Base-by-base conservation (phyloP, 2,797 vertebrate species). In the Microchirus variegatus region DNA sequence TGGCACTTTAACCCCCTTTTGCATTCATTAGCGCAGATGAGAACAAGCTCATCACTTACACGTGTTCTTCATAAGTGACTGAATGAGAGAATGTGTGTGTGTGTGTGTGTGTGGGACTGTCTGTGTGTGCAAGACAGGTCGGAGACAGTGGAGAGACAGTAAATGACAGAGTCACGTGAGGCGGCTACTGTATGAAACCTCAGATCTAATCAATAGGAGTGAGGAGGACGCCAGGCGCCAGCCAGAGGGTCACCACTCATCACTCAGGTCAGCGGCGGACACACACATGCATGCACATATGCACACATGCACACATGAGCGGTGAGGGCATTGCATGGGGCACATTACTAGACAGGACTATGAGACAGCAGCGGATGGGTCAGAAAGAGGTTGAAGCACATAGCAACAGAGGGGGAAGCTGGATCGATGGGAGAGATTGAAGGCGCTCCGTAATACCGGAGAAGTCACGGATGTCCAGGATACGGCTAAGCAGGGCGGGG, bases 201-300 rank as follows among this genome's bases (percentile, higher is more conserved):
- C 91, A 92, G 89, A 91, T 89, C 87, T 90, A 92, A 92, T 92
- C 91, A 91, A 92, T 92, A 90, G 85, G 65, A 85, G 88, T 70
- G 85, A 90, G 86, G 88, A 92, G 89, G 87, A 90, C 79, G 86
- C 78, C 87, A 91, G 91, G 90, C 91, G 91, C 91, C 90, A 92
- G 88, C 87, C 87, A 82, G 84, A 87, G 90, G 90, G 89, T 91
- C 90, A 90, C 89, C 87, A 89, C 89, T 91, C 89, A 90, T 91
- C 89, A 91, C 85, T 90, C 87, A 90, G 90, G 87, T 90, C 87
- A 90, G 81, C 22, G 49, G 72, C 38, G 38, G 74, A 59, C 73
- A 64, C 80, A 77, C 85, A 64, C 66, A 13, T 5, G 35, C 56
- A 11, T 43, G 61, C 74, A 53, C 60, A 14, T 11, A 43, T 67